Evolutionary conservation across 2,797 vertebrate genomes (phyloP), one percentile per base, ranked within the genome.

Genomic region (Loriculus beryllinus): DNA sequence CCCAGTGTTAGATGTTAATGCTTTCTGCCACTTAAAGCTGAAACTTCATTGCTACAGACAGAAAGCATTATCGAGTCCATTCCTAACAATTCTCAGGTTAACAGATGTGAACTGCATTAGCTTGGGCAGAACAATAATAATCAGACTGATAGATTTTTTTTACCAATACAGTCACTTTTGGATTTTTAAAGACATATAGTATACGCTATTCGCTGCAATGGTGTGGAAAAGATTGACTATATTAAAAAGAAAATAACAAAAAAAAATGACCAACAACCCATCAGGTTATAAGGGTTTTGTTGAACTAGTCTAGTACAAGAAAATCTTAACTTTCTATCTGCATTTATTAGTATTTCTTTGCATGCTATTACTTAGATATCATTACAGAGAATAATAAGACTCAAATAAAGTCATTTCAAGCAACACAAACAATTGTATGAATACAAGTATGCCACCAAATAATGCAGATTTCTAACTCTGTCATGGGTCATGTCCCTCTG

Each of bases 1-100:
- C 2, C 6, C 12, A 52, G 14, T 37, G 16, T 49, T 72, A 57
- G 54, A 82, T 29, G 54, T 51, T 9, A 70, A 59, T 10, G 26
- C 11, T 70, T 74, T 80, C 57, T 71, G 56, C 19, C 33, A 88
- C 69, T 93, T 79, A 54, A 57, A 69, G 54, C 75, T 82, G 67
- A 18, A 39, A 47, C 49, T 75, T 81, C 15, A 47, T 63, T 63
- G 48, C 86, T 84, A 84, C 83, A 84, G 43, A 81, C 14, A 6
- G 26, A n/a, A 83, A 22, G 54, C 76, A 62, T 68, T 56, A 81
- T 45, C 64, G 59, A 92, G 26, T 60, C 69, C 47, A 48, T 25
- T 49, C n/a, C 31, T 82, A 64, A 40, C 76, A 43, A 82, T 57
- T 78, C 72, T 77, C 29, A 63, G 28, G 67, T 82, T 86, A 88